Percentiles rank a stretch among this genome's conserved stretches.
These are phyloP conservation scores for Melanogrammus aeglefinus DNA, from an alignment of 2,797 vertebrate genomes.

Conservation along the genomic window DNA sequence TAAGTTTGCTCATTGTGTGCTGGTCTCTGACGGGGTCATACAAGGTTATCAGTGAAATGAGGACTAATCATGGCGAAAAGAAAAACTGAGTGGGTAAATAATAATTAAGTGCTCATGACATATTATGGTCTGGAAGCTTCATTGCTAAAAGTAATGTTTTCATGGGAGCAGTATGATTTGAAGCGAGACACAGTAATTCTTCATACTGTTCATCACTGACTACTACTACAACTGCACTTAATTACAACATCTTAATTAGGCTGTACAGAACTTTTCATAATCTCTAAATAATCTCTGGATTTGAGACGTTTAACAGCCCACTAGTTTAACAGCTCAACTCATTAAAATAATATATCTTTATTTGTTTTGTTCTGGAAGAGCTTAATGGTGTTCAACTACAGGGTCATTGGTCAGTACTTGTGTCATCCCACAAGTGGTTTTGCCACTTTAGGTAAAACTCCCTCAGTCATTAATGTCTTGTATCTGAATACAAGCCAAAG, in stretches of 20 bases:
- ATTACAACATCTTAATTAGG: background rate
- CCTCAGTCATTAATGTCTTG: background rate
- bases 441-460: background rate
- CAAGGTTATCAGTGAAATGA: background rate
- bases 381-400: background rate
- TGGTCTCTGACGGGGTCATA: background rate
- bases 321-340: background rate
- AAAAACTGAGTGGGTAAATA: background rate
- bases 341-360: background rate
- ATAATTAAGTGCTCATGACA: background rate
- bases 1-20: background rate
- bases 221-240: background rate
- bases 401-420: background rate
- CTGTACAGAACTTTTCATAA: background rate
- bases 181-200: background rate
- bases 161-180: background rate
- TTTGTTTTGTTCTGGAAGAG: background rate
- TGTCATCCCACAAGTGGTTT: too few species aligned
- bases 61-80: background rate
- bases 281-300: conserved; percentile 5
- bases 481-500: background rate
- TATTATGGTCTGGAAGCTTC: background rate
- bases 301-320: background rate
- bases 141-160: background rate
- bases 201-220: background rate